A percentile compares a stretch with the other conserved stretches of the same genome.
These are phyloP conservation scores for Heliconius congener DNA, from an alignment of 1,140 invertebrate genomes.

Conservation along the genomic window DNA sequence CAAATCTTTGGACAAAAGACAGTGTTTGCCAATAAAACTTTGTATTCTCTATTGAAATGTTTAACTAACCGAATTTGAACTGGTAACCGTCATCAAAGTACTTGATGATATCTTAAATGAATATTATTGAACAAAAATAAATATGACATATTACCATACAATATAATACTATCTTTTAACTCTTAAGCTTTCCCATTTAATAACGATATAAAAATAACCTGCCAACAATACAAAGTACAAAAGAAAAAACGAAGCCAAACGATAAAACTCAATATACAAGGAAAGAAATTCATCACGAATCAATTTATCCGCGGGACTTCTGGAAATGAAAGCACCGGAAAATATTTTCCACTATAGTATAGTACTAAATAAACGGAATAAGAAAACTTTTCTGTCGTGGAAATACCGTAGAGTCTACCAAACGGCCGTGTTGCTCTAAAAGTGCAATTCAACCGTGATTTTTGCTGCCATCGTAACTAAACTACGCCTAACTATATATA, in stretches of 20 bases:
- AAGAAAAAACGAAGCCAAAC: neutral
- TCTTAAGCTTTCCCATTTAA: neutral
- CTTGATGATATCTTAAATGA: too few species aligned
- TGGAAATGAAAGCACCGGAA: conserved; percentile 5
- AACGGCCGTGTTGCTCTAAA: neutral
- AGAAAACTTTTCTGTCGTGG: conserved; percentile 6
- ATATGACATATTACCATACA: too few species aligned
- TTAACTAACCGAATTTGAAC: too few species aligned
- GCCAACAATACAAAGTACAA: neutral
- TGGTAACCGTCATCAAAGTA: too few species aligned
- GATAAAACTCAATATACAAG: conserved; percentile 12
- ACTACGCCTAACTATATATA: neutral
- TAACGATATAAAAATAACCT: neutral
- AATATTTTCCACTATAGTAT: conserved; percentile 9
- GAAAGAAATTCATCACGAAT: conserved; percentile 3
- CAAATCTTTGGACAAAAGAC: too few species aligned
- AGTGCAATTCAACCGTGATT: conserved; percentile 9
- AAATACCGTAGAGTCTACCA: neutral
- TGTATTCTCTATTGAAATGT: too few species aligned
- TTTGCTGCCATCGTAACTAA: conserved; percentile 5
- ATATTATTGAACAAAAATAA: too few species aligned
- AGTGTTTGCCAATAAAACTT: too few species aligned
- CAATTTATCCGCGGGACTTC: conserved; percentile 10
- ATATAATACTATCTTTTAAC: too few species aligned
- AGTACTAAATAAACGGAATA: neutral